Conservation (phyloP, 2,888 invertebrate genomes). For the Protonemura montana region DNA sequence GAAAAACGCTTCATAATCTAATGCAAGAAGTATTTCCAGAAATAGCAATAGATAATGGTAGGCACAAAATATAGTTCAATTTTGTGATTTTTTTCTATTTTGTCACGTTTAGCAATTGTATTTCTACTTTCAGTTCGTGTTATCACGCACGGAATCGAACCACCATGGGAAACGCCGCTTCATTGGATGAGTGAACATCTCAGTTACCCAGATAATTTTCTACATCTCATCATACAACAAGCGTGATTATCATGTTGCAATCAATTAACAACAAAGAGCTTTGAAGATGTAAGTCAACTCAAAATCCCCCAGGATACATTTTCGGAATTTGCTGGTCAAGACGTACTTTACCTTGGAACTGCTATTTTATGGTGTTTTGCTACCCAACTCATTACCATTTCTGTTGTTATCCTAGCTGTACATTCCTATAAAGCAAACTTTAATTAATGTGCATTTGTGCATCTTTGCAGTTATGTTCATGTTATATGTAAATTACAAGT, state of each 20-base stretch:
- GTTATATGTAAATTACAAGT: not conserved
- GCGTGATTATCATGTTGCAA: constrained; percentile 14
- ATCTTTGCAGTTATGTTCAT: not conserved
- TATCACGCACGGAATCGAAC: constrained; percentile 88
- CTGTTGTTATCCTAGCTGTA: not conserved
- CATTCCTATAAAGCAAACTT: not conserved
- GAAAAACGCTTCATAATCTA: constrained; percentile 76
- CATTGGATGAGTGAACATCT: constrained; percentile 98
- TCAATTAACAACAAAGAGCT: not conserved
- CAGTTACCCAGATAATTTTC: constrained; percentile 98
- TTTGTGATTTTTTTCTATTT: constrained; percentile 47
- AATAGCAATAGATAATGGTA: constrained; percentile 56
- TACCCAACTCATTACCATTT: not conserved
- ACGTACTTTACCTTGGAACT: not conserved
- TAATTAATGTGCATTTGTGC: not conserved
- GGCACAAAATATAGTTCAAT: constrained; percentile 24
- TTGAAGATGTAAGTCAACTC: not conserved
- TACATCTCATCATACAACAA: constrained; percentile 74
- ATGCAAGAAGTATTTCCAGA: constrained; percentile 73
- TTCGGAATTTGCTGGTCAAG: not conserved
- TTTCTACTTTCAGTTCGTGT: constrained; percentile 69
- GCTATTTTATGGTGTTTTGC: not conserved
- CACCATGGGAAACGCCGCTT: constrained; percentile 87
- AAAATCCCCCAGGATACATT: no score
- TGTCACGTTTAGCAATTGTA: constrained; percentile 43